A percentile compares a stretch with the other conserved stretches of the same genome.
phyloP scores from a whole-genome alignment of 2,113 vertebrate species.

The Paraplagusia blochii region DNA sequence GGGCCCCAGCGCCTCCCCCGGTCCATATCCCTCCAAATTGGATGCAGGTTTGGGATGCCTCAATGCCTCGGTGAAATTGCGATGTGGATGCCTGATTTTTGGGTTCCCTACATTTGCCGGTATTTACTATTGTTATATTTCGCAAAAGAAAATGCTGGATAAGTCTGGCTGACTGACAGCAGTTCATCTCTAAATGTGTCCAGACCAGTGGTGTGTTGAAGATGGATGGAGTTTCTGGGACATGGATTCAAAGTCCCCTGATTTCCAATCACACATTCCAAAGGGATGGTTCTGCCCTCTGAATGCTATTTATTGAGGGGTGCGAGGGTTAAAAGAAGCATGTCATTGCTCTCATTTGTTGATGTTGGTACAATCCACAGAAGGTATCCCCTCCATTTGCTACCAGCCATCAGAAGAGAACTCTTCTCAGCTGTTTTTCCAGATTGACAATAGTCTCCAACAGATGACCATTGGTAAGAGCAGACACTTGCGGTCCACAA shows the following conservation, averaged over 20 bases:
- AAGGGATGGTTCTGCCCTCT: conserved; percentile 75
- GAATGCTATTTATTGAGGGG: conserved; percentile 71
- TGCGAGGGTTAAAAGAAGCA: conserved; percentile 74
- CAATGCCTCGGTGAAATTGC: conserved; percentile 71
- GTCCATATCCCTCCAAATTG: conserved; percentile 63
- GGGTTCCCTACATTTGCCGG: conserved; percentile 56
- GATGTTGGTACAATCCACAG: conserved; percentile 40
- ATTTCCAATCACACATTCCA: conserved; percentile 75
- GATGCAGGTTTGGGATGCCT: conserved; percentile 73
- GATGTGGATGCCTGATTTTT: conserved; percentile 67
- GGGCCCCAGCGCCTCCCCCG: conserved; percentile 33
- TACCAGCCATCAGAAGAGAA: conserved; percentile 38
- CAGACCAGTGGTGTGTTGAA: conserved; percentile 70
- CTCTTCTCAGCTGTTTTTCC: conserved; percentile 15
- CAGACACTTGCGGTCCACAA: too few species aligned
- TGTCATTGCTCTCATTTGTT: conserved; percentile 67
- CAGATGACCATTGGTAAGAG: conserved; percentile 39
- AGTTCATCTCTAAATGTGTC: conserved; percentile 59
- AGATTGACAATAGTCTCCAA: conserved; percentile 40
- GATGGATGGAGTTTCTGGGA: conserved; percentile 65
- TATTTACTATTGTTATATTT: conserved; percentile 73
- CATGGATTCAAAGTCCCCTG: conserved; percentile 55
- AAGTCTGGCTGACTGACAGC: conserved; percentile 49
- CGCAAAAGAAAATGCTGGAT: conserved; percentile 34
- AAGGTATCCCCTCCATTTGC: conserved; percentile 39